Evolutionary conservation across 2,113 vertebrate species (phyloP).

Genomic region (Poecile atricapillus): DNA sequence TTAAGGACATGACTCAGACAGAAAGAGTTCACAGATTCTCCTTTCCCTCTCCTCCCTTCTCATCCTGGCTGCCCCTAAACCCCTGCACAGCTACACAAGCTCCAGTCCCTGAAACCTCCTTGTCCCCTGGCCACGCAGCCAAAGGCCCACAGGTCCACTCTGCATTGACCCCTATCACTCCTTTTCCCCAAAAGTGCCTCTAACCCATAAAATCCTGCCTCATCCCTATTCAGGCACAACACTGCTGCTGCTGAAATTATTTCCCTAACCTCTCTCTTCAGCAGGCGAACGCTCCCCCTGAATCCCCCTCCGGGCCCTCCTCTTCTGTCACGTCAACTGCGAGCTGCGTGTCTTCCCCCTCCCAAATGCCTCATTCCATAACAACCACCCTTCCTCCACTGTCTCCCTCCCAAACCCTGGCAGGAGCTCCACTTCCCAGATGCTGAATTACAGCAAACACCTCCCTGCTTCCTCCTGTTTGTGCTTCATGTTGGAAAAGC

Average conservation of each 20-base stretch:
- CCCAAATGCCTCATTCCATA: neutral
- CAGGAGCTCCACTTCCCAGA: neutral
- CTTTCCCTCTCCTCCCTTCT: neutral
- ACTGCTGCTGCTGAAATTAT: neutral
- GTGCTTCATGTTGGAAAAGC: neutral
- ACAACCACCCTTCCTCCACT: neutral
- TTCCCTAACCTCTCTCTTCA: neutral
- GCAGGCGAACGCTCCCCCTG: neutral
- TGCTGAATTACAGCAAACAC: neutral
- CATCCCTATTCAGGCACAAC: neutral
- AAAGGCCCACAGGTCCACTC: neutral
- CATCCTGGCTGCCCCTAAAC: neutral
- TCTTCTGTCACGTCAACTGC: neutral
- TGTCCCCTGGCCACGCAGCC: neutral
- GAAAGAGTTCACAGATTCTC: neutral
- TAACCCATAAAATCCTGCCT: neutral
- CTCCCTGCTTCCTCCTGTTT: neutral
- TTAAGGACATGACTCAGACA: neutral
- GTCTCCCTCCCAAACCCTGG: neutral
- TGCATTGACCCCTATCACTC: fast-evolving
- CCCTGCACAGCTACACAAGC: neutral
- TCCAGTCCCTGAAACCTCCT: neutral
- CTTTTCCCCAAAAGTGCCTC: neutral
- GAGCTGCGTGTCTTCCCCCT: neutral
- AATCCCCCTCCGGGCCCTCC: neutral